phyloP scores from a whole-genome alignment of 2,113 vertebrate species.

The Charadrius vociferus region DNA sequence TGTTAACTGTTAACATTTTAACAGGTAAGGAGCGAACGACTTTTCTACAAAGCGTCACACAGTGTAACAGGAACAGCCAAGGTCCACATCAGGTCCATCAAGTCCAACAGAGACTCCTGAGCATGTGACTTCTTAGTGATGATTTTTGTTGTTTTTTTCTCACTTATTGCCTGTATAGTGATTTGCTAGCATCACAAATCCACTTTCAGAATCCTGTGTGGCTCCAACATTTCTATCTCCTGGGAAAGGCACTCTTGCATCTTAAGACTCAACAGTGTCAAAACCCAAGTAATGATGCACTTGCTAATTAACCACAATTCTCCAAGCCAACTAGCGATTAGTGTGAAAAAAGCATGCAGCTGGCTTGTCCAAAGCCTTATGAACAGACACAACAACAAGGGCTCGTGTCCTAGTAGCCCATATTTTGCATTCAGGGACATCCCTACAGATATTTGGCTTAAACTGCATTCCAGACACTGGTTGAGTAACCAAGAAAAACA shows the following conservation, averaged over 20 bases:
- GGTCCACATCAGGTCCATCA: background rate
- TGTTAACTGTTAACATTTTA: background rate
- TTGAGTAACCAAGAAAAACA: background rate
- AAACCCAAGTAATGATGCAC: background rate
- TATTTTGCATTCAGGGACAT: background rate
- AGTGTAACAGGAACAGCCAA: background rate
- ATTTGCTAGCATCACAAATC: background rate
- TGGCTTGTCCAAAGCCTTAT: background rate
- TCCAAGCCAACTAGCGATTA: background rate
- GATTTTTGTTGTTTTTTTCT: background rate
- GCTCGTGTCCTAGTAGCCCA: background rate
- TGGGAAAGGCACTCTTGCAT: background rate
- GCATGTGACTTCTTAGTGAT: background rate
- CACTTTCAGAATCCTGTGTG: background rate
- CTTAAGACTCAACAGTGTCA: background rate
- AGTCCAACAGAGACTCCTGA: background rate
- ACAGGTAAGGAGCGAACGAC: background rate
- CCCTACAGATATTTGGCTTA: background rate
- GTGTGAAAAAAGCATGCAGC: background rate
- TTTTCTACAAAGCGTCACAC: background rate
- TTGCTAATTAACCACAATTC: background rate
- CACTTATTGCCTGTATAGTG: background rate
- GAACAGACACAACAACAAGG: background rate
- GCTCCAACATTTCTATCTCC: background rate
- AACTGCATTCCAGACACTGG: background rate